These are phyloP conservation scores for Saguinus imperator DNA, from an alignment of 2,113 vertebrate species.

Conservation along the genomic window DNA sequence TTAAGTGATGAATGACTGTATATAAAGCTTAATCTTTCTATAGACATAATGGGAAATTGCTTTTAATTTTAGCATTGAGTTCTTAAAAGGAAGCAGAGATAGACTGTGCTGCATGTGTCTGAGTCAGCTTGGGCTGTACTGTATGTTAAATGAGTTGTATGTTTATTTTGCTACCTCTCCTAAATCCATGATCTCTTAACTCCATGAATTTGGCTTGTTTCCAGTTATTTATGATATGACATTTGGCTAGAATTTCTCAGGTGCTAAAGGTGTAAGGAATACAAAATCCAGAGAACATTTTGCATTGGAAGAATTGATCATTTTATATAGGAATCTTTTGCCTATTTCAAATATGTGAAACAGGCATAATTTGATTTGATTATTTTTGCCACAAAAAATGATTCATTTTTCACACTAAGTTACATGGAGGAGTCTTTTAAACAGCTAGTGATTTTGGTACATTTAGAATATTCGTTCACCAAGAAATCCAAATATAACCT, in stretches of 20 bases:
- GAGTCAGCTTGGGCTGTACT: neutral
- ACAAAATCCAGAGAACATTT: neutral
- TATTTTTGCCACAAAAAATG: neutral
- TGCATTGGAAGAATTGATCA: neutral
- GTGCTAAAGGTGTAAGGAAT: neutral
- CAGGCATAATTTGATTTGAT: neutral
- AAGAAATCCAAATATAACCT: neutral
- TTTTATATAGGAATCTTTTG: neutral
- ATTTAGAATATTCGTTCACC: conserved; percentile 12
- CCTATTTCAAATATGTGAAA: neutral
- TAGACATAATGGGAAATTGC: neutral
- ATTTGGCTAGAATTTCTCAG: conserved; percentile 44
- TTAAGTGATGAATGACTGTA: neutral
- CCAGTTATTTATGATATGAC: neutral
- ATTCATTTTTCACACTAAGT: neutral
- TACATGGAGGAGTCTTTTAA: neutral
- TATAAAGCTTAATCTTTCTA: neutral
- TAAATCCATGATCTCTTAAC: conserved; percentile 21
- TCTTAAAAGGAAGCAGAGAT: neutral
- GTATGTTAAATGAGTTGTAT: neutral
- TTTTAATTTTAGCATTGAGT: neutral
- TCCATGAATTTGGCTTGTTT: neutral
- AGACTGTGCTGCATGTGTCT: neutral
- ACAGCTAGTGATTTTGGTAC: neutral
- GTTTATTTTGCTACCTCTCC: conserved; percentile 5